A percentile compares a stretch with the other conserved stretches of the same genome.
Evolutionary conservation across 2,113 vertebrate species (phyloP).

Genomic region (Octodon degus): DNA sequence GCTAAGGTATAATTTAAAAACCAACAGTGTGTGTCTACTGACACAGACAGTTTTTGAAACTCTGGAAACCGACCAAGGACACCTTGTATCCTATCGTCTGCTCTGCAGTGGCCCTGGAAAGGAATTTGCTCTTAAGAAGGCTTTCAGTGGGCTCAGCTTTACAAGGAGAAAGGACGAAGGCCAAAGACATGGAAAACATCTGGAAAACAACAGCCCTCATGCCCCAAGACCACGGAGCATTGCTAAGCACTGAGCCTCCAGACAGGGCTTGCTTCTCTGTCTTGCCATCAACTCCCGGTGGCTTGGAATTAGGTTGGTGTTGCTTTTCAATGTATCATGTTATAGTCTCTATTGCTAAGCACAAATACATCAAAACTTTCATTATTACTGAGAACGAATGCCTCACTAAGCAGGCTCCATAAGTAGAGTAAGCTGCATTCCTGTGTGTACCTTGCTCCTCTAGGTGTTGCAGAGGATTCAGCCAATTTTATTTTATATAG

Average conservation of each 20-base stretch:
- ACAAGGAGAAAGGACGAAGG: neutral
- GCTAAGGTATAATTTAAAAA: constrained; percentile 61
- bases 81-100: neutral
- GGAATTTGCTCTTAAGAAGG: fast-evolving
- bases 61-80: neutral
- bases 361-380: neutral
- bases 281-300: neutral
- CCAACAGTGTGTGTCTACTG: neutral
- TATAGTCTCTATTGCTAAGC: neutral
- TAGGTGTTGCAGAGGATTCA: neutral
- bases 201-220: neutral
- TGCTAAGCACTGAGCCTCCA: constrained; percentile 20
- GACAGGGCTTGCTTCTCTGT: neutral
- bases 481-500: neutral
- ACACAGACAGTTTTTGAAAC: neutral
- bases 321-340: neutral
- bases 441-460: neutral
- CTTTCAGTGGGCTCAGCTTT: neutral
- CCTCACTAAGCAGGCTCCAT: neutral
- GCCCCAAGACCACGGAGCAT: neutral
- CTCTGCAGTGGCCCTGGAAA: neutral
- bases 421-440: neutral
- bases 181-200: neutral
- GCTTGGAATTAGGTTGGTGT: neutral
- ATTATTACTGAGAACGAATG: neutral